A percentile compares a stretch with the other conserved stretches of the same genome.
Evolutionary conservation across 2,888 invertebrate species (phyloP).

Genomic region (Alcis repandata): DNA sequence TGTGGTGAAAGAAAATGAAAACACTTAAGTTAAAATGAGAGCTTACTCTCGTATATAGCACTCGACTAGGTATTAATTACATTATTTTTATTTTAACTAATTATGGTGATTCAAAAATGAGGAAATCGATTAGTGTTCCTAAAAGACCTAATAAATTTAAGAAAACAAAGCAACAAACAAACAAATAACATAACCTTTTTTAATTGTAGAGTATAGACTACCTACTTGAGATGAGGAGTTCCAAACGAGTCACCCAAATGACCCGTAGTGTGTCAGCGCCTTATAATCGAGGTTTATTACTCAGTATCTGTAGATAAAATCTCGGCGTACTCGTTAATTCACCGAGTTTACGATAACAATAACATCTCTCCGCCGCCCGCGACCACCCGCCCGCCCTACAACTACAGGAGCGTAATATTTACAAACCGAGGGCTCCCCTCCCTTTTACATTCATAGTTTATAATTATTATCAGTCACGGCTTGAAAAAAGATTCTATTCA

Average conservation of each 20-base stretch:
- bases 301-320: neutral
- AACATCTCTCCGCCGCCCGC: conserved; percentile 19
- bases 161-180: no score
- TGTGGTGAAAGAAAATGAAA: no score
- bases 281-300: neutral
- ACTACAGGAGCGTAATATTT: neutral
- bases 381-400: neutral
- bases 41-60: no score
- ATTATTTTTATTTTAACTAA: no score
- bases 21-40: no score
- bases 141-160: no score
- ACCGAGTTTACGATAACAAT: conserved; percentile 41
- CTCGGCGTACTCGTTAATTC: conserved; percentile 30
- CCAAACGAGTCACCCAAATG: neutral
- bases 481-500: neutral
- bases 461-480: neutral
- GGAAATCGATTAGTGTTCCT: no score
- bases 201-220: no score
- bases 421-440: neutral
- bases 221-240: no score
- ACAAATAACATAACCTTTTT: no score
- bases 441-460: neutral
- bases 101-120: no score
- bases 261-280: neutral
- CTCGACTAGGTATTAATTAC: no score